Evolutionary conservation across 2,888 invertebrate species (phyloP).

Genomic region (Heteromurus nitidus): DNA sequence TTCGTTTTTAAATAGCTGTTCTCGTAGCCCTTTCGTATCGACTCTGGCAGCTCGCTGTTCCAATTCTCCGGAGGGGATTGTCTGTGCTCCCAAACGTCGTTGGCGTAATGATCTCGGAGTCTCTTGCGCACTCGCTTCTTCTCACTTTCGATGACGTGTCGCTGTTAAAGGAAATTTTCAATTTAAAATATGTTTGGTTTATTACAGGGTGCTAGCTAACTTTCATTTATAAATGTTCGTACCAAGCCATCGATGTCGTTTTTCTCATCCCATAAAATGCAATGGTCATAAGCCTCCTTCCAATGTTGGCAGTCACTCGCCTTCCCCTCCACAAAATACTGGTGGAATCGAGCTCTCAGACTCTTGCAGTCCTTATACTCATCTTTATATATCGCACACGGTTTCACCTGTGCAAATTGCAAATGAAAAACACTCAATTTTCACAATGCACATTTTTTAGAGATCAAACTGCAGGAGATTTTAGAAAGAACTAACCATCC

Average conservation of each 20-base stretch:
- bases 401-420: conserved; percentile 86
- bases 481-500: conserved; percentile 40
- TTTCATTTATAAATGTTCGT: conserved; percentile 74
- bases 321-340: conserved; percentile 88
- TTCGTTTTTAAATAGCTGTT: conserved; percentile 82
- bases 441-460: no score
- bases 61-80: conserved; percentile 89
- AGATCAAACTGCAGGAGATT: no score
- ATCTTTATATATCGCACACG: conserved; percentile 86
- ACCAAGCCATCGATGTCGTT: conserved; percentile 83
- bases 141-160: conserved; percentile 84
- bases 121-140: conserved; percentile 80
- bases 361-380: conserved; percentile 89
- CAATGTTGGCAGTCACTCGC: conserved; percentile 85
- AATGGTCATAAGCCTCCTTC: conserved; percentile 86
- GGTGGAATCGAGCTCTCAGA: conserved; percentile 86
- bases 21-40: conserved; percentile 82
- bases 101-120: conserved; percentile 82
- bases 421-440: no score
- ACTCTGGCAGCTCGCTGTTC: conserved; percentile 87
- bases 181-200: not conserved
- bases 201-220: not conserved
- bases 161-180: conserved; percentile 76
- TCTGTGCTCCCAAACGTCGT: conserved; percentile 88
- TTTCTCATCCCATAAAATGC: conserved; percentile 81